These are phyloP conservation scores for Toxostoma redivivum DNA, from an alignment of 2,113 vertebrate genomes.

Conservation along the genomic window DNA sequence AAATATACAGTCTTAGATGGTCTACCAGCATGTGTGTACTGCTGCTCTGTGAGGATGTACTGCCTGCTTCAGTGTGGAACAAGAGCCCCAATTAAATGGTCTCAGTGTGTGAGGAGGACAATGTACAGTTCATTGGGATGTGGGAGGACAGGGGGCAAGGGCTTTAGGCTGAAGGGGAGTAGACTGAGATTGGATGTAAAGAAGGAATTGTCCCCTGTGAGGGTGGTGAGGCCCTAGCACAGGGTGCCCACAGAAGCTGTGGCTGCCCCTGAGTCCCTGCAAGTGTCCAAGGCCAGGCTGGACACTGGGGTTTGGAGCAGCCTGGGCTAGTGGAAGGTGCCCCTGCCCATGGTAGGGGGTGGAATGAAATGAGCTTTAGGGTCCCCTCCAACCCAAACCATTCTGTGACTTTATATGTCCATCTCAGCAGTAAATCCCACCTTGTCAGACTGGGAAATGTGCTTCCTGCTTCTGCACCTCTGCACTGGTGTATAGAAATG, in stretches of 20 bases:
- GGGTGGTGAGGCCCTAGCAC: accelerated
- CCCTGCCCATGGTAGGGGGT: accelerated
- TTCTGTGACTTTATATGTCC: neutral
- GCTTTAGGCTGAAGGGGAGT: neutral
- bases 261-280: neutral
- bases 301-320: accelerated
- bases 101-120: neutral
- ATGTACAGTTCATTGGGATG: neutral
- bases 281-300: accelerated
- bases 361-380: accelerated
- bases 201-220: neutral
- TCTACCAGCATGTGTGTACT: too few species aligned
- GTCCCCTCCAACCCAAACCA: neutral
- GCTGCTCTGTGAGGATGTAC: neutral
- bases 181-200: neutral
- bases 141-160: too few species aligned
- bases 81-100: neutral
- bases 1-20: neutral
- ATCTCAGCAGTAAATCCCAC: neutral
- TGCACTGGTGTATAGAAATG: neutral
- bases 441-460: neutral
- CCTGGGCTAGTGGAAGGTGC: accelerated
- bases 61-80: neutral
- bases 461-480: neutral
- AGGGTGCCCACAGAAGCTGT: neutral